Conservation (phyloP, 2,888 invertebrate species). For the Linyphia triangularis region DNA sequence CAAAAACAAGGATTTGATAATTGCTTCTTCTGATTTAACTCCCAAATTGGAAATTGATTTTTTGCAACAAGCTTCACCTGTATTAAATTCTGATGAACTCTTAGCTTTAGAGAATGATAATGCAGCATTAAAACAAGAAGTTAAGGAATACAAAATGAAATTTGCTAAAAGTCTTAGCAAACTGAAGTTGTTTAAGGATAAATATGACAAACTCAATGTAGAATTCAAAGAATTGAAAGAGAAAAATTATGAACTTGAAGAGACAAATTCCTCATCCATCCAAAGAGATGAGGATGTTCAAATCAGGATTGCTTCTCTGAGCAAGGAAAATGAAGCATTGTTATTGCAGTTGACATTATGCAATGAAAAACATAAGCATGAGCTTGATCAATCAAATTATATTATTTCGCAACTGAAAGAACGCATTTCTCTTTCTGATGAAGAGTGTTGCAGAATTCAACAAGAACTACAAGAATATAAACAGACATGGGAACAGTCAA, state of each 20-base stretch:
- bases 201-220: constrained; percentile 79
- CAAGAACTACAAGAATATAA: constrained; percentile 85
- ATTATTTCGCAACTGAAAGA: constrained; percentile 45
- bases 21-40: neutral
- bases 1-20: neutral
- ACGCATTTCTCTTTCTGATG: constrained; percentile 22
- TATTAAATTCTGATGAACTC: neutral
- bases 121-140: constrained; percentile 82
- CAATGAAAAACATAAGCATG: constrained; percentile 83
- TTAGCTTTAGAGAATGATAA: constrained; percentile 66
- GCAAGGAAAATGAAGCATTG: constrained; percentile 82
- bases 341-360: constrained; percentile 87
- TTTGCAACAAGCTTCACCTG: constrained; percentile 15
- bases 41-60: neutral
- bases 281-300: constrained; percentile 9
- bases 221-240: constrained; percentile 73
- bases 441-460: constrained; percentile 81
- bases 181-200: constrained; percentile 88
- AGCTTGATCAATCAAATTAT: constrained; percentile 57
- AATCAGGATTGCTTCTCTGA: constrained; percentile 72
- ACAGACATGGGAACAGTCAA: constrained; percentile 85
- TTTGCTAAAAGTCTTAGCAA: constrained; percentile 89
- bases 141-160: constrained; percentile 85
- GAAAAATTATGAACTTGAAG: constrained; percentile 70
- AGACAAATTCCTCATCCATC: constrained; percentile 34